A percentile compares a stretch with the other conserved stretches of the same genome.
Evolutionary conservation across 2,797 vertebrate genomes (phyloP).

Genomic region (Malurus leucopterus): DNA sequence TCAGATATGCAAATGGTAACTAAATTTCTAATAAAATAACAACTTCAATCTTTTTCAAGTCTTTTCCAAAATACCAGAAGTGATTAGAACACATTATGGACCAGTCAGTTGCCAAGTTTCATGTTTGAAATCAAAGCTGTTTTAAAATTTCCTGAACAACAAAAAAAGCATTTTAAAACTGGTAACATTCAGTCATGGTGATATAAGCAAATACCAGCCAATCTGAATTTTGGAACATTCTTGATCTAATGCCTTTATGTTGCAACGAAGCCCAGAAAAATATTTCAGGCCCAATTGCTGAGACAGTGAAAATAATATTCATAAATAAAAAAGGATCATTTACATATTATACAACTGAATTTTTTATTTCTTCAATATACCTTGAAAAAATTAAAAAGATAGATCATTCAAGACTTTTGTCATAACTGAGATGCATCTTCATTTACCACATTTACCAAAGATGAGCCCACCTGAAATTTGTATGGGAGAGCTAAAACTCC

Average conservation of each 20-base stretch:
- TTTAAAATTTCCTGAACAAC: constrained; percentile 70
- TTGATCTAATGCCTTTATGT: constrained; percentile 61
- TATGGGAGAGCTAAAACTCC: neutral
- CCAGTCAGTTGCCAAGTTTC: constrained; percentile 65
- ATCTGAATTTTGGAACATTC: constrained; percentile 63
- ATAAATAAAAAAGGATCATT: constrained; percentile 6
- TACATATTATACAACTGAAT: constrained; percentile 21
- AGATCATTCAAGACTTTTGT: constrained; percentile 23
- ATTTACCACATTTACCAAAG: neutral
- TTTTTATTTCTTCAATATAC: neutral
- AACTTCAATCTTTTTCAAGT: constrained; percentile 55
- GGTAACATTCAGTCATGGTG: constrained; percentile 59
- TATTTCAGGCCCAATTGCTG: constrained; percentile 21
- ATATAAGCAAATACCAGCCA: constrained; percentile 68
- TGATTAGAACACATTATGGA: constrained; percentile 73
- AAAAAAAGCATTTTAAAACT: constrained; percentile 69
- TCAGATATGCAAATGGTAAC: constrained; percentile 30
- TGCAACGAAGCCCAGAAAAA: constrained; percentile 55
- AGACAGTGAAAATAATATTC: constrained; percentile 42
- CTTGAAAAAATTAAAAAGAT: constrained; percentile 1
- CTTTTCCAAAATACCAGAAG: constrained; percentile 72
- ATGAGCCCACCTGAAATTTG: neutral
- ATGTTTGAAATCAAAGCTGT: constrained; percentile 75
- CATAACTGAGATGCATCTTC: constrained; percentile 14
- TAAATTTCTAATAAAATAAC: constrained; percentile 58